Evolutionary conservation across 2,797 vertebrate species (phyloP).

Genomic region (Centroberyx gerrardi): DNA sequence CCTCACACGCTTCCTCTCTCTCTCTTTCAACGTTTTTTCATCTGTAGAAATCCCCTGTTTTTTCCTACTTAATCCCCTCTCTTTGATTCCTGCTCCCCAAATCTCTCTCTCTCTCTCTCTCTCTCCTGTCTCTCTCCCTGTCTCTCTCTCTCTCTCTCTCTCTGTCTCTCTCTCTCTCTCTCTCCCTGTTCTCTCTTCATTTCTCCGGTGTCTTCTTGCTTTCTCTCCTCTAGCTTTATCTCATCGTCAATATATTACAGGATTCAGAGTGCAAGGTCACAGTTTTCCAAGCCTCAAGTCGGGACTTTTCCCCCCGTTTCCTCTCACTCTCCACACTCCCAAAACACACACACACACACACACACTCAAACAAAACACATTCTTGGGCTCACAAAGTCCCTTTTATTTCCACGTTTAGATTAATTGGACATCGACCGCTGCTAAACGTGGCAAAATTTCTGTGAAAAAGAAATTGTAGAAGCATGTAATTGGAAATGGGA

Average conservation of each 20-base stretch:
- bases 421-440: slow-evolving; percentile 1
- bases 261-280: slow-evolving; percentile 75
- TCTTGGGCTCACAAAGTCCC: slow-evolving; percentile 24
- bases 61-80: not conserved
- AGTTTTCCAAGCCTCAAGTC: slow-evolving; percentile 71
- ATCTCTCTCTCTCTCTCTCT: not conserved
- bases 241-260: slow-evolving; percentile 54
- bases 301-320: slow-evolving; percentile 63
- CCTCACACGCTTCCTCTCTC: slow-evolving; percentile 23
- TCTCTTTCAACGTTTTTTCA: slow-evolving; percentile 27
- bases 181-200: slow-evolving; percentile 15
- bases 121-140: not conserved
- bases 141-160: not conserved
- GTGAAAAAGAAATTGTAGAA: slow-evolving; percentile 1
- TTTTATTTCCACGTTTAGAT: slow-evolving; percentile 34
- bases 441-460: slow-evolving; percentile 51
- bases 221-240: slow-evolving; percentile 35
- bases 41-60: not conserved
- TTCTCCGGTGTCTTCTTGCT: not conserved
- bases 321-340: slow-evolving; percentile 25
- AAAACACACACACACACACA: slow-evolving; percentile 6
- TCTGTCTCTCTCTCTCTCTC: not conserved
- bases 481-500: slow-evolving; percentile 44
- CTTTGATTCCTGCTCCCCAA: not conserved
- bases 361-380: slow-evolving; percentile 24